Base-by-base conservation (phyloP, 1,140 invertebrate genomes). In the Reticulitermes speratus region DNA sequence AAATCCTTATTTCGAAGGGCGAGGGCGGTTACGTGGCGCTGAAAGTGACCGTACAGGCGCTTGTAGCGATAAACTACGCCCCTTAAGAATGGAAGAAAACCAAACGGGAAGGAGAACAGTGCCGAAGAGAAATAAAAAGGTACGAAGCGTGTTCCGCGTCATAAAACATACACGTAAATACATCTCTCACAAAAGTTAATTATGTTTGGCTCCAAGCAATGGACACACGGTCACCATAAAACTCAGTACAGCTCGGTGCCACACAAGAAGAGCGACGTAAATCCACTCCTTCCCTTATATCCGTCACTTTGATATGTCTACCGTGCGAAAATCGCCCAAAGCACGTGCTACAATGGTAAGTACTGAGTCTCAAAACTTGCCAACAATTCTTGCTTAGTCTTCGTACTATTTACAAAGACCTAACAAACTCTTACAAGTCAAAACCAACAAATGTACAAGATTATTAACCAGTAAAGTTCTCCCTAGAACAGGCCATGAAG, bases 171-270 rank as follows among this genome's bases (percentile, higher is more conserved):
- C 52, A 21, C 52, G 52, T 75, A 75, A 75, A 75, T 75, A 75
- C 65, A 75, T 75, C 65, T 25, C 65, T 75, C 65, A 75, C 65
- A 30, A 75, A 69, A 75, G 65, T 75, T 75, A 75, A 75, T 75
- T 75, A 75, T 25, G n/a, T 75, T 30, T 75, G 65, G 65, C 65
- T 75, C 65, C 65, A 75, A 25, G 25, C 65, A 75, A 75, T 8
- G n/a, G 25, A 9, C 65, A 75, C n/a, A 25, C n/a, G 65, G 65
- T 75, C 25, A 75, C n/a, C 65, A 75, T 75, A 75, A 75, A 75
- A 75, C 65, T 25, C 65, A 75, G 25, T 75, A 25, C 7, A 75
- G 65, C 65, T 25, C 25, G 12, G 25, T 16, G n/a, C 65, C 65
- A 30, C 7, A 75, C n/a, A 30, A 30, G 8, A 75, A 75, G 11